Conservation (phyloP, 2,797 vertebrate genomes). For the Enteromius viviparus region DNA sequence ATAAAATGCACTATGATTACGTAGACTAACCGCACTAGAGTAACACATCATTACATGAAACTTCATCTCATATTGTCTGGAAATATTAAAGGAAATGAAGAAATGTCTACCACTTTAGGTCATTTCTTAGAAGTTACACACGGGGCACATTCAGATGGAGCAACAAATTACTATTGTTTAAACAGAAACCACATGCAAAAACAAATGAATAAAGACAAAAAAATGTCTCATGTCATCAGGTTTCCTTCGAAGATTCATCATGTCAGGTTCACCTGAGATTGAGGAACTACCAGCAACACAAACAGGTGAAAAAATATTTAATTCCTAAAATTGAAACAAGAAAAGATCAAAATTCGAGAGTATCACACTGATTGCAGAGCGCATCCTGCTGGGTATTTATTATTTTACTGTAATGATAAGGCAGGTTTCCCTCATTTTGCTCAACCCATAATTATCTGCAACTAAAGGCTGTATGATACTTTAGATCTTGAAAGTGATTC, state of each 20-base stretch:
- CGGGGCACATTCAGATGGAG: neutral
- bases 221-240: constrained; percentile 15
- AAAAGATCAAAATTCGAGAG: neutral
- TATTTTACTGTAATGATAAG: constrained; percentile 13
- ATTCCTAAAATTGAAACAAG: neutral
- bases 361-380: neutral
- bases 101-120: neutral
- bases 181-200: neutral
- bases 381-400: neutral
- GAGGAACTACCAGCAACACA: constrained; percentile 60
- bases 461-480: neutral
- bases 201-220: neutral
- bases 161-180: neutral
- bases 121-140: constrained; percentile 9
- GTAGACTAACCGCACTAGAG: neutral
- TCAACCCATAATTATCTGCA: neutral
- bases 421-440: neutral
- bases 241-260: constrained; percentile 33
- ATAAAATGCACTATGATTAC: constrained; percentile 36
- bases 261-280: constrained; percentile 57
- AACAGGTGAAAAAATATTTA: constrained; percentile 56
- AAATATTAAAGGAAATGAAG: neutral
- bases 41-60: neutral
- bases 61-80: neutral
- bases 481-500: neutral